Conservation (phyloP, 2,888 invertebrate genomes). For the Tineola bisselliella region DNA sequence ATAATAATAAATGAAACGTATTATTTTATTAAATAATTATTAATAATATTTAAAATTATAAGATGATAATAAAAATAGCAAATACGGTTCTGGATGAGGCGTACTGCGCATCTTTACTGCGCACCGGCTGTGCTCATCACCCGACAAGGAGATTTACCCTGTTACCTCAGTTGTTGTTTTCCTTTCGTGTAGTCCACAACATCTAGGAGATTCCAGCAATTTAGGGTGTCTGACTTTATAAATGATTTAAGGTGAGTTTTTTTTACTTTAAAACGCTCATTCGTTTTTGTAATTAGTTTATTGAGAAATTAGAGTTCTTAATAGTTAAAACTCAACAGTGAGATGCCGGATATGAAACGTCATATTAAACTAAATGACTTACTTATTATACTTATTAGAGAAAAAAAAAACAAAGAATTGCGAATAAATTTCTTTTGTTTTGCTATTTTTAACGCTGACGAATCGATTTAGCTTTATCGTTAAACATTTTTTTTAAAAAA, state of each 20-base stretch:
- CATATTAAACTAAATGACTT: too few relatives aligned
- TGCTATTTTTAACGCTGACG: too few relatives aligned
- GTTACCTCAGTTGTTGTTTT: not conserved
- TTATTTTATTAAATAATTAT: too few relatives aligned
- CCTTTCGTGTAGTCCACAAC: not conserved
- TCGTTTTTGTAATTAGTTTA: not conserved
- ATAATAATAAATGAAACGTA: too few relatives aligned
- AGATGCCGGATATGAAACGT: too few relatives aligned
- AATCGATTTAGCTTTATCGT: too few relatives aligned
- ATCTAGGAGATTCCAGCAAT: not conserved
- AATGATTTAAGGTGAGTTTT: not conserved
- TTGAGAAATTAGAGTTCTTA: not conserved
- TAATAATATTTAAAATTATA: too few relatives aligned
- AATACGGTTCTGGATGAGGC: not conserved
- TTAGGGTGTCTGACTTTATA: not conserved
- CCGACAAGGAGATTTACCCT: not conserved
- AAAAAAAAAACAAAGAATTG: too few relatives aligned
- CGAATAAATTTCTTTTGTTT: too few relatives aligned
- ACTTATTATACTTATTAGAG: too few relatives aligned
- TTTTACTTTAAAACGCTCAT: not conserved
- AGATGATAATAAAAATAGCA: not conserved
- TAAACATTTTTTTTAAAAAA: too few relatives aligned
- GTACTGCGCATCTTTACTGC: not conserved
- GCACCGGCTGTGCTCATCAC: not conserved
- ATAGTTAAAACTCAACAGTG: too few relatives aligned